Percentiles rank a stretch among this genome's conserved stretches.
Conservation (phyloP, 2,888 invertebrate species). For the Pomacea canaliculata region DNA sequence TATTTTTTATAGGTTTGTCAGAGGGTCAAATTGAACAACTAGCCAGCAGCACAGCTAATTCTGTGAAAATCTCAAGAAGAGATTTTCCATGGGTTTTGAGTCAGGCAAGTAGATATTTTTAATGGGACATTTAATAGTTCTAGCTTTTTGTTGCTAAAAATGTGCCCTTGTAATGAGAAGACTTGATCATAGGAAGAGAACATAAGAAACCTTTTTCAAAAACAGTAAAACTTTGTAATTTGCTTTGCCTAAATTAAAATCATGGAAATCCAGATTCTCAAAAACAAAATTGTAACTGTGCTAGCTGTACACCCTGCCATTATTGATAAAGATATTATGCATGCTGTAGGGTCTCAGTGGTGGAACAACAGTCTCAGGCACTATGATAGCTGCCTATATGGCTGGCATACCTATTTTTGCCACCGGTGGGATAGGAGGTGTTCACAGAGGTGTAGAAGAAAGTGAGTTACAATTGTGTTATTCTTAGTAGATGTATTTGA, state of each 20-base stretch:
- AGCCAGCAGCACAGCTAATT: conserved; percentile 73
- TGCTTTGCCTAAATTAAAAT: background rate
- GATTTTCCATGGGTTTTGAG: conserved; percentile 85
- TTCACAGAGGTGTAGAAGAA: conserved; percentile 88
- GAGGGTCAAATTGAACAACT: conserved; percentile 77
- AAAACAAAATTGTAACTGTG: background rate
- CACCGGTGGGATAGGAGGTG: conserved; percentile 92
- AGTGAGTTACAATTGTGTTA: conserved; percentile 69
- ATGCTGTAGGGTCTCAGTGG: conserved; percentile 70
- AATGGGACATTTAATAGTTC: too few species aligned
- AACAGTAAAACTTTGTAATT: background rate
- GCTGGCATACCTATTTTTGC: conserved; percentile 92
- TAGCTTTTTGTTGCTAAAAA: background rate
- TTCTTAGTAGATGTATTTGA: too few species aligned
- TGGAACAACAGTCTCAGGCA: conserved; percentile 97
- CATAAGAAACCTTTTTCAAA: background rate
- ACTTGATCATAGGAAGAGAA: background rate
- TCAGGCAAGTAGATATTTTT: conserved; percentile 67
- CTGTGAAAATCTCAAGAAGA: conserved; percentile 87
- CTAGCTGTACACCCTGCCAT: background rate
- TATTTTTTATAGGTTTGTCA: conserved; percentile 72
- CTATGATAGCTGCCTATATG: conserved; percentile 85
- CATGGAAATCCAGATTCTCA: background rate
- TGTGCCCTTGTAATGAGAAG: background rate
- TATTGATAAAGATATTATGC: background rate